These are phyloP conservation scores for Sycophaga agraensis DNA, from an alignment of 1,140 invertebrate genomes.

Conservation along the genomic window DNA sequence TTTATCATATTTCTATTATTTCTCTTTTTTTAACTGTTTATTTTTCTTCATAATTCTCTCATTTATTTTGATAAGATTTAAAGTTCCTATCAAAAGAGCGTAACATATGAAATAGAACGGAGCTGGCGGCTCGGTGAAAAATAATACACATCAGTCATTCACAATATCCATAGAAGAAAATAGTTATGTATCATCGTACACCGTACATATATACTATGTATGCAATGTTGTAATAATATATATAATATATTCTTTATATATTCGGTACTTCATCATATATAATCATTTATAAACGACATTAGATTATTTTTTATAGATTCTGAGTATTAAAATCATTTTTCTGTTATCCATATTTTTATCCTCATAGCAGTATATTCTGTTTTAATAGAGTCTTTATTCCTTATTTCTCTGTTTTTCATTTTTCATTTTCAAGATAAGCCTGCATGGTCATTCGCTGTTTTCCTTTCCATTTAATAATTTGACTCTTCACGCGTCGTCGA, in stretches of 20 bases:
- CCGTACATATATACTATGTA: slow-evolving; percentile 44
- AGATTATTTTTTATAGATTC: slow-evolving; percentile 42
- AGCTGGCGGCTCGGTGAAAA: slow-evolving; percentile 29
- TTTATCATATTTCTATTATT: slow-evolving; percentile 24
- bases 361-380: slow-evolving; percentile 11
- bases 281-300: slow-evolving; percentile 47
- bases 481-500: no score
- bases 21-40: no score
- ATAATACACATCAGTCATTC: slow-evolving; percentile 44
- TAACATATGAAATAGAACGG: neutral
- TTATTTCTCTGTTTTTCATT: slow-evolving; percentile 1
- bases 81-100: no score
- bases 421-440: slow-evolving; percentile 10
- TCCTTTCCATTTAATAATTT: slow-evolving; percentile 9
- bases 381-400: neutral
- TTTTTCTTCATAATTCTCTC: no score
- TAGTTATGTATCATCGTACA: slow-evolving; percentile 45
- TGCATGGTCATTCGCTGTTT: slow-evolving; percentile 1
- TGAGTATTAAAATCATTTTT: slow-evolving; percentile 42
- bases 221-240: slow-evolving; percentile 40
- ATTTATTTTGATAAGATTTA: no score
- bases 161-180: slow-evolving; percentile 53
- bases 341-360: slow-evolving; percentile 14
- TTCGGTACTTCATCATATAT: slow-evolving; percentile 29
- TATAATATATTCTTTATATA: slow-evolving; percentile 36